These are phyloP conservation scores for Seira musarum DNA, from an alignment of 2,888 invertebrate species.

Conservation along the genomic window DNA sequence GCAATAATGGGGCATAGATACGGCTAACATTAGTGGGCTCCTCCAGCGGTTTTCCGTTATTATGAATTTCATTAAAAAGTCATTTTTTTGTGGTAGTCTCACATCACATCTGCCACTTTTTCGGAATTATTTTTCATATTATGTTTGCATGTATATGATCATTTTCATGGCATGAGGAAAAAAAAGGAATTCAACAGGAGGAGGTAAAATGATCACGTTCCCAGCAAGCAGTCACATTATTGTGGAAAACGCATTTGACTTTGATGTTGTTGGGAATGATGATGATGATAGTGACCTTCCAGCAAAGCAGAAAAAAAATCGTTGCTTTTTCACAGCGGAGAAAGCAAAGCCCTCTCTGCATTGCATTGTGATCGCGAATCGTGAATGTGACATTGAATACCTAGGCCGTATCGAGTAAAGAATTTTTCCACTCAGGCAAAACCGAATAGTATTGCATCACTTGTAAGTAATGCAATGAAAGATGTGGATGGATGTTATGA, in stretches of 20 bases:
- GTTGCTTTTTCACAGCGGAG: not conserved
- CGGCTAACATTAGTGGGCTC: slow-evolving; percentile 39
- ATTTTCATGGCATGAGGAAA: too few species aligned
- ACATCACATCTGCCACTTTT: too few species aligned
- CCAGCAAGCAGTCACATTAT: not conserved
- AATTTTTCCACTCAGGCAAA: not conserved
- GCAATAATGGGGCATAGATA: slow-evolving; percentile 39
- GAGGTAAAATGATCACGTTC: slow-evolving; percentile 8
- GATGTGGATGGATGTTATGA: too few species aligned
- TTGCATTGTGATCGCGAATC: too few species aligned
- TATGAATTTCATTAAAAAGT: too few species aligned
- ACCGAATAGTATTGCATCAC: not conserved
- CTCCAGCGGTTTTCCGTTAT: slow-evolving; percentile 46
- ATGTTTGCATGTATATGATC: too few species aligned
- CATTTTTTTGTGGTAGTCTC: too few species aligned
- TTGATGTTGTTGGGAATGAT: not conserved
- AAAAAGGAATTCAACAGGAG: not conserved
- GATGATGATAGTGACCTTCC: slow-evolving; percentile 29
- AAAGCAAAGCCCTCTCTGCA: not conserved
- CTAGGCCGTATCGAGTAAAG: not conserved
- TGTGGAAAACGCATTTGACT: not conserved
- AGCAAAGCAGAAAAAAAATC: slow-evolving; percentile 22
- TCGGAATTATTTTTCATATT: too few species aligned
- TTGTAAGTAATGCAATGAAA: too few species aligned
- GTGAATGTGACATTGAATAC: slow-evolving; percentile 38